A percentile compares a stretch with the other conserved stretches of the same genome.
Evolutionary conservation across 2,797 vertebrate species (phyloP).

Genomic region (Scolopax bukidnonensis): DNA sequence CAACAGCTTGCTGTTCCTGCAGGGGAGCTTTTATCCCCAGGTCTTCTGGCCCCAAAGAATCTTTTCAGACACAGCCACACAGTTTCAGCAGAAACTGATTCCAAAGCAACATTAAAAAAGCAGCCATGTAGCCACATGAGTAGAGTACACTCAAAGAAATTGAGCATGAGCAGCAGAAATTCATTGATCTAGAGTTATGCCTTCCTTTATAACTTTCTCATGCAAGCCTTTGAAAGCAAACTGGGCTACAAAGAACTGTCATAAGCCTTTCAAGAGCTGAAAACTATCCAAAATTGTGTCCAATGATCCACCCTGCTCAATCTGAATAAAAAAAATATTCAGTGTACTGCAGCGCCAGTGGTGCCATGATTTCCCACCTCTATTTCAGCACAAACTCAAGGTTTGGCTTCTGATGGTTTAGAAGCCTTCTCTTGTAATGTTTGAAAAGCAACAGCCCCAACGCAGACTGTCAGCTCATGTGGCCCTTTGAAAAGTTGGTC

Average conservation of each 20-base stretch:
- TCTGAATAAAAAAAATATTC: not conserved
- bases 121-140: not conserved
- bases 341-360: not conserved
- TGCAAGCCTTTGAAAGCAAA: not conserved
- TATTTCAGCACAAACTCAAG: not conserved
- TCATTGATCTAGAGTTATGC: not conserved
- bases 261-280: not conserved
- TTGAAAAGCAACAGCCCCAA: not conserved
- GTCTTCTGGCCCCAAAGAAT: not conserved
- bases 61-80: not conserved
- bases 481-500: rapidly evolving
- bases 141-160: not conserved
- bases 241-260: not conserved
- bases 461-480: not conserved
- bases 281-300: not conserved
- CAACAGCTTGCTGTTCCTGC: not conserved
- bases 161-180: not conserved
- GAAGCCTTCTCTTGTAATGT: not conserved
- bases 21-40: not conserved
- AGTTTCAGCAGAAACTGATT: not conserved
- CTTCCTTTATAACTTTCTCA: not conserved
- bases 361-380: not conserved
- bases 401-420: not conserved
- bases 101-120: not conserved
- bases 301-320: not conserved